phyloP scores from a whole-genome alignment of 2,113 vertebrate species.

The Tachysurus vachellii region DNA sequence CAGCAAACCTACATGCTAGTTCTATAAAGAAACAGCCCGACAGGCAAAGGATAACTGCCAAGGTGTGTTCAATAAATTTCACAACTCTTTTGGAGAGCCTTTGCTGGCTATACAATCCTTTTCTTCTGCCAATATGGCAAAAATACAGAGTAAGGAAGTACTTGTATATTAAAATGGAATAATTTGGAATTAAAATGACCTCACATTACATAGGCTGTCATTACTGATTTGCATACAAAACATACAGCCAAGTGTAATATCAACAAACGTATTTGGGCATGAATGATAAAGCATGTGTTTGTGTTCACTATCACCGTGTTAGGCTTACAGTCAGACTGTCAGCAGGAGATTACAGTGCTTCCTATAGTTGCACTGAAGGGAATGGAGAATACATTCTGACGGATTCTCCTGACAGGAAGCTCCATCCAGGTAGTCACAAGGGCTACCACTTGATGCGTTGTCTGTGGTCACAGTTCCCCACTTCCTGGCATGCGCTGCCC shows the following conservation, averaged over 20 bases:
- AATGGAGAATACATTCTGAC: conserved; percentile 79
- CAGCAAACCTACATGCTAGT: conserved; percentile 23
- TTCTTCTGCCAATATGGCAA: conserved; percentile 77
- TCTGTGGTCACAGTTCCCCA: conserved; percentile 80
- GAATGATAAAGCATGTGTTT: conserved; percentile 42
- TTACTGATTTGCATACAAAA: conserved; percentile 37
- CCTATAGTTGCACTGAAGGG: conserved; percentile 74
- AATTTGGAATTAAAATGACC: conserved; percentile 5
- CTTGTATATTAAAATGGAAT: conserved; percentile 26
- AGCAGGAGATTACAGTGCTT: conserved; percentile 83
- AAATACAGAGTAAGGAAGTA: conserved; percentile 65
- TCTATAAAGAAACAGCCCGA: neutral
- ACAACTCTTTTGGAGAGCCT: conserved; percentile 58
- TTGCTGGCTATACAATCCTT: conserved; percentile 72
- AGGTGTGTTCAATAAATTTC: conserved; percentile 57
- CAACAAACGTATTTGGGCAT: conserved; percentile 45
- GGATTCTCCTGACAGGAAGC: conserved; percentile 73
- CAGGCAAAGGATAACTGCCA: neutral
- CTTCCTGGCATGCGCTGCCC: conserved; percentile 76
- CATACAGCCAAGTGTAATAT: conserved; percentile 53
- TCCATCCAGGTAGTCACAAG: conserved; percentile 77
- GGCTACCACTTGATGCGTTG: conserved; percentile 74
- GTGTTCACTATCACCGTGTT: conserved; percentile 41
- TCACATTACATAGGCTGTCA: conserved; percentile 13
- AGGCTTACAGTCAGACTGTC: conserved; percentile 38